Percentiles rank a stretch among this genome's conserved stretches.
phyloP scores from a whole-genome alignment of 2,888 invertebrate genomes.

The Caenorhabditis parvicauda region DNA sequence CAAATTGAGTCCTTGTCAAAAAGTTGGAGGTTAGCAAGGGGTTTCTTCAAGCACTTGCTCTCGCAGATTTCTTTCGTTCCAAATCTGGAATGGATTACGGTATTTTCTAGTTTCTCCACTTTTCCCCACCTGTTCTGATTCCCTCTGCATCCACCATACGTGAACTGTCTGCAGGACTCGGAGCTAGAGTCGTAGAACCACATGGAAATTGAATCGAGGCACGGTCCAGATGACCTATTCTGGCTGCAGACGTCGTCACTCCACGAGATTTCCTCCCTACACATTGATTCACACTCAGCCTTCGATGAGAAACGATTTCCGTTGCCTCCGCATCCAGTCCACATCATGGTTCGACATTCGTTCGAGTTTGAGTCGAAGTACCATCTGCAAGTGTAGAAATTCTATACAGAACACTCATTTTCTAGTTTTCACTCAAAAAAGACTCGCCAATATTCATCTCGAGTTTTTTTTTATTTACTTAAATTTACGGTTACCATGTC shows the following conservation, averaged over 20 bases:
- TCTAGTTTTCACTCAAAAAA: neutral
- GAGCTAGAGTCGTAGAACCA: slow-evolving; percentile 49
- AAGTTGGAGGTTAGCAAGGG: too few relatives aligned
- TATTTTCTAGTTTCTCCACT: too few relatives aligned
- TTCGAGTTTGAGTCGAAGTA: slow-evolving; percentile 36
- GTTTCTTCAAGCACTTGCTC: slow-evolving; percentile 17
- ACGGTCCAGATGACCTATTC: slow-evolving; percentile 48
- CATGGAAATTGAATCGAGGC: slow-evolving; percentile 52
- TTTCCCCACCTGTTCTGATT: slow-evolving; percentile 49
- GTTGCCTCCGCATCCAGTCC: slow-evolving; percentile 60
- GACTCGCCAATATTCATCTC: neutral
- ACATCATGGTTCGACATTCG: slow-evolving; percentile 54
- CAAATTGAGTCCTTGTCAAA: slow-evolving; percentile 33
- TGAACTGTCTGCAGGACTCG: slow-evolving; percentile 48
- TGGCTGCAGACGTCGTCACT: slow-evolving; percentile 4
- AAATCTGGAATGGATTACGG: slow-evolving; percentile 3
- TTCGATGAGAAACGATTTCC: slow-evolving; percentile 55
- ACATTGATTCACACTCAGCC: slow-evolving; percentile 54
- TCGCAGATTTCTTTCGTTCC: slow-evolving; percentile 26
- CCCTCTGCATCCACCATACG: slow-evolving; percentile 59
- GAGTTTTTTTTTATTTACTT: too few relatives aligned
- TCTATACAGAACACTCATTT: too few relatives aligned
- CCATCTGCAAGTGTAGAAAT: slow-evolving; percentile 47
- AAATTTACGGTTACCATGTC: too few relatives aligned
- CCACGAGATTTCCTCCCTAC: slow-evolving; percentile 30